Percentiles rank a stretch among this genome's conserved stretches.
These are phyloP conservation scores for Lethenteron reissneri DNA, from an alignment of 2,113 vertebrate genomes.

Conservation along the genomic window DNA sequence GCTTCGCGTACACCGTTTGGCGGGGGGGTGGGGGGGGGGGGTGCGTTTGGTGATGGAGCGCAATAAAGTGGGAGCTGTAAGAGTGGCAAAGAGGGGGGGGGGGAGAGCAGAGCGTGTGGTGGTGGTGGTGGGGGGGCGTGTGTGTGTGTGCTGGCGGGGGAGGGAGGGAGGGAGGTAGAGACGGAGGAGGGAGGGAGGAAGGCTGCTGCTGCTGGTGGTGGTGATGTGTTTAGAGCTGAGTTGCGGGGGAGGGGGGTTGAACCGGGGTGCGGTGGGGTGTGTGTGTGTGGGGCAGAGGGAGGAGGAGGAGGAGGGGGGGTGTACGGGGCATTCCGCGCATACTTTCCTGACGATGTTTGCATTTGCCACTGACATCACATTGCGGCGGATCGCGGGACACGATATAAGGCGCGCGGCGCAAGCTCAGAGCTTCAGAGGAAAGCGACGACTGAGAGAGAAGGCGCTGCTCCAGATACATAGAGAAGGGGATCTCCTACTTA, in stretches of 20 bases:
- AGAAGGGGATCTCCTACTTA: too few species aligned
- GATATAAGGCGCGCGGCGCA: background rate
- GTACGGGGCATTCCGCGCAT: background rate
- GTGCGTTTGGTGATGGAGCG: background rate
- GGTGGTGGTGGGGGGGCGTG: background rate
- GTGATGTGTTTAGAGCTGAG: background rate
- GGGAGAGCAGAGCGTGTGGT: background rate
- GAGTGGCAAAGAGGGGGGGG: background rate
- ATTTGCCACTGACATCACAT: background rate
- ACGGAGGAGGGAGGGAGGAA: background rate
- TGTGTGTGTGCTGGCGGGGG: background rate
- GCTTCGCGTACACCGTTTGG: too few species aligned
- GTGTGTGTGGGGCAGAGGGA: background rate
- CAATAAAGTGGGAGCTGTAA: background rate
- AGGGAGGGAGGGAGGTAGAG: constrained; percentile 1
- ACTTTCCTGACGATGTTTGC: constrained; percentile 6
- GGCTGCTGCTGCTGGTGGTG: background rate
- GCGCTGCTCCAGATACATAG: too few species aligned
- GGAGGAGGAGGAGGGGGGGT: background rate
- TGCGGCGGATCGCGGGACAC: background rate
- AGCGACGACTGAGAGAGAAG: too few species aligned
- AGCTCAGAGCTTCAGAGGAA: too few species aligned
- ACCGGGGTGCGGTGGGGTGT: background rate
- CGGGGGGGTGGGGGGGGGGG: background rate
- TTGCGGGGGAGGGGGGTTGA: background rate